Percentiles rank a stretch among this genome's conserved stretches.
Conservation (phyloP, 2,888 invertebrate species). For the Phyto melanocephala region DNA sequence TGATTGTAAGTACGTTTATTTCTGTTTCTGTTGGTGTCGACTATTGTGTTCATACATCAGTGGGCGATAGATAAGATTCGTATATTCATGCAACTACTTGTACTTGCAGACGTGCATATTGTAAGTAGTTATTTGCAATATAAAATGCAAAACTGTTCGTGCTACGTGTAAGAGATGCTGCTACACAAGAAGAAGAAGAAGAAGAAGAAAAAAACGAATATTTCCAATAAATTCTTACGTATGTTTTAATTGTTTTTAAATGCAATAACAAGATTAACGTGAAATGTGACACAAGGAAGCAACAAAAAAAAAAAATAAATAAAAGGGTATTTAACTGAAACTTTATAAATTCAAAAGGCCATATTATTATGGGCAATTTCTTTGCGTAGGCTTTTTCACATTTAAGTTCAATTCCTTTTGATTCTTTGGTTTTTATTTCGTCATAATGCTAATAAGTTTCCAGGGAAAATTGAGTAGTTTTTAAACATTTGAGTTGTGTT, state of each 20-base stretch:
- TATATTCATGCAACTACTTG: constrained; percentile 49
- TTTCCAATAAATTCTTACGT: constrained; percentile 59
- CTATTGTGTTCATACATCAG: constrained; percentile 62
- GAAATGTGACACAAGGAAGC: constrained; percentile 27
- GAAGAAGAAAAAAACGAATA: background rate
- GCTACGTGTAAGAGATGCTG: background rate
- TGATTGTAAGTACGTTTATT: constrained; percentile 1
- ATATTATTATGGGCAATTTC: background rate
- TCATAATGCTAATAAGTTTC: constrained; percentile 42
- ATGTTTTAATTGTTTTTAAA: constrained; percentile 62
- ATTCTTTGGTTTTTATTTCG: constrained; percentile 14
- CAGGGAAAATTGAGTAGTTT: background rate
- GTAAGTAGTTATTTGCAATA: background rate
- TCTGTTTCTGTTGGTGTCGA: constrained; percentile 37
- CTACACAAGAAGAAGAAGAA: background rate
- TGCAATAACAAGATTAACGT: constrained; percentile 60
- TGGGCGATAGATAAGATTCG: constrained; percentile 64
- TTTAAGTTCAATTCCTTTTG: background rate
- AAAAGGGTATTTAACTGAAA: background rate
- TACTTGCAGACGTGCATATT: constrained; percentile 8
- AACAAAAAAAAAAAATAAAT: background rate
- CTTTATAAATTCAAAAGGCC: no score
- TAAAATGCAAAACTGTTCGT: constrained; percentile 37
- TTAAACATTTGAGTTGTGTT: background rate
- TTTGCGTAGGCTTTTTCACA: constrained; percentile 38